Evolutionary conservation across 23 tunicate species (phyloP), one percentile per base, ranked within the genome.

Genomic region (Trididemnum nubilum): DNA sequence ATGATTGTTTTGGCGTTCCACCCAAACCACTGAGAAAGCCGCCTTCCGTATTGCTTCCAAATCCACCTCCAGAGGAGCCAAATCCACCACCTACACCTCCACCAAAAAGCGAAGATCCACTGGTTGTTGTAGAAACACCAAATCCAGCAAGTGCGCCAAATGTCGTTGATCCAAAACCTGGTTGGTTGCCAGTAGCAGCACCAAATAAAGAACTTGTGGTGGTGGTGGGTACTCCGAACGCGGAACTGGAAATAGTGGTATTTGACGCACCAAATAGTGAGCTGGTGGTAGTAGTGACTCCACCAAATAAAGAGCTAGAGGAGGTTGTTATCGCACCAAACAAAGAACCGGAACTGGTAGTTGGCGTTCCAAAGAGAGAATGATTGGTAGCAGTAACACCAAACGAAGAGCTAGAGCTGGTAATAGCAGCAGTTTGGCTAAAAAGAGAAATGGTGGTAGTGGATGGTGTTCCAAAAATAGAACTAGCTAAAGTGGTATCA

Each of bases 21-120:
- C 90, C 90, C 2, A 85, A 44, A 1, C 90, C 90, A 70, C 90
- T 85, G 15, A 85, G 33, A 66, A 85, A 85, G 18, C 90, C 90
- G 26, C 82, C 85, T 9, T 82, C 89, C 25, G 74, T 72, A 28
- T 28, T 23, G 4, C 69, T n/a, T 4, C 78, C 78, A 58, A 73
- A 73, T 37, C 58, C 67, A 30, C 67, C 67, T 15, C 25, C 67
- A 61, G 5, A 12, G 5, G 29, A 15, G 3, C 67, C 67, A n/a
- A 24, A 61, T 21, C 22, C n/a, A 3, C 26, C 25, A 61, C 26
- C 54, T 7, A 7, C 54, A 26, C 77, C 77, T 25, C 77, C 64
- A 1, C 31, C 63, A 0, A 40, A 70, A 63, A 78, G 59, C 1
- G 34, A 24, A 73, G 60, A 73, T 2, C 76, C 38, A 70, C 59